These are phyloP conservation scores for Trypoxylon attenuatum DNA, from an alignment of 2,888 invertebrate species.

Conservation along the genomic window DNA sequence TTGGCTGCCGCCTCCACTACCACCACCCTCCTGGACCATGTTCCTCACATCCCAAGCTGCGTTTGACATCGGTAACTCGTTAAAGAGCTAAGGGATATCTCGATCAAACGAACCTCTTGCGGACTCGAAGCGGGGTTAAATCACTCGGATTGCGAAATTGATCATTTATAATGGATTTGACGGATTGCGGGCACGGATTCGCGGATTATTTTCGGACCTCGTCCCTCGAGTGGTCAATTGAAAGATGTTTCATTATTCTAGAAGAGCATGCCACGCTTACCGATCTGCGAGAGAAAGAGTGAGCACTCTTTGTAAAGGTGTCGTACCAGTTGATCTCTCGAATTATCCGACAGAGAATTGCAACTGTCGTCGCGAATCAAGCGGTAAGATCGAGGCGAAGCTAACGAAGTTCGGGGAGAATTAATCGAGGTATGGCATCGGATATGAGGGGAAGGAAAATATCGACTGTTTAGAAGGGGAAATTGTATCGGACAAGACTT, in stretches of 20 bases:
- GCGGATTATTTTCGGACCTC: background rate
- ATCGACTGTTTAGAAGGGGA: too few relatives aligned
- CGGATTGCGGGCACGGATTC: background rate
- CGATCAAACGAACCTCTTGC: slow-evolving; percentile 56
- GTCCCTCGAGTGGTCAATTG: background rate
- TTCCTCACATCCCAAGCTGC: slow-evolving; percentile 50
- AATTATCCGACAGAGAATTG: too few relatives aligned
- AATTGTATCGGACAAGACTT: too few relatives aligned
- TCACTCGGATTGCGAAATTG: slow-evolving; percentile 52
- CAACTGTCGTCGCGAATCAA: too few relatives aligned
- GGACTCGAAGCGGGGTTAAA: slow-evolving; percentile 49
- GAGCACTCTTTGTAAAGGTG: too few relatives aligned
- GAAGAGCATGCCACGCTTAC: too few relatives aligned
- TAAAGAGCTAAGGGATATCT: slow-evolving; percentile 58
- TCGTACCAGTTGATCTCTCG: too few relatives aligned
- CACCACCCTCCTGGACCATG: slow-evolving; percentile 6
- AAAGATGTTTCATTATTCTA: background rate
- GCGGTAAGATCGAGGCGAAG: too few relatives aligned
- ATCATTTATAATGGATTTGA: slow-evolving; percentile 44
- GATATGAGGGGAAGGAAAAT: too few relatives aligned
- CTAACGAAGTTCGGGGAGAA: too few relatives aligned
- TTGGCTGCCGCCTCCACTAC: slow-evolving; percentile 18
- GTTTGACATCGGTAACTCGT: slow-evolving; percentile 62
- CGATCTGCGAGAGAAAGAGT: too few relatives aligned
- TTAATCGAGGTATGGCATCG: too few relatives aligned